A percentile compares a stretch with the other conserved stretches of the same genome.
Conservation (phyloP, 2,113 vertebrate genomes). For the Quiscalus mexicanus region DNA sequence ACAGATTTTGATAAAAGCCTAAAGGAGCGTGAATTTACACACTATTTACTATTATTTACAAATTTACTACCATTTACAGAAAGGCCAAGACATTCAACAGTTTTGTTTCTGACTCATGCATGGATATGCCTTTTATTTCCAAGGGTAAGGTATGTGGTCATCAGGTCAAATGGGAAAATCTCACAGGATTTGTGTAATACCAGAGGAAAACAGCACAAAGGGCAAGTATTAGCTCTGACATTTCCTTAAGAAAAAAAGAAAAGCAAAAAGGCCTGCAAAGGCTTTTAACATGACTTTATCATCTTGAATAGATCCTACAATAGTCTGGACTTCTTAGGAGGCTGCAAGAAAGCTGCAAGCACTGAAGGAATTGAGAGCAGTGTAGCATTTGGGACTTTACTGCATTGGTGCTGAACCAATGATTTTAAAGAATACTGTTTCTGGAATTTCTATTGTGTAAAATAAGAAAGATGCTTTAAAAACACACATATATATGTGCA, state of each 20-base stretch:
- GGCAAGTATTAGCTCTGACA: neutral
- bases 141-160: neutral
- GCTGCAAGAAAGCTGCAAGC: neutral
- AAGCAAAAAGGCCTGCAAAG: neutral
- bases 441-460: neutral
- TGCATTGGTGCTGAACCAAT: neutral
- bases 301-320: neutral
- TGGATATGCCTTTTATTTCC: neutral
- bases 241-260: neutral
- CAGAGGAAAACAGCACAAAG: neutral
- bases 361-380: neutral
- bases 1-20: neutral
- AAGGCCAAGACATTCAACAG: neutral
- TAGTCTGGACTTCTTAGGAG: neutral
- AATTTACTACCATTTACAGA: neutral
- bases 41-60: neutral
- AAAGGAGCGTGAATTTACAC: neutral
- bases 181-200: neutral
- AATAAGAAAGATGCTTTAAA: neutral
- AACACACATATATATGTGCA: neutral
- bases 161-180: neutral
- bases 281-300: neutral
- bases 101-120: neutral
- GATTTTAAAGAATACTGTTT: neutral
- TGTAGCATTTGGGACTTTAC: neutral